A percentile compares a stretch with the other conserved stretches of the same genome.
phyloP scores from a whole-genome alignment of 2,888 invertebrate species.

The Hyles lineata region DNA sequence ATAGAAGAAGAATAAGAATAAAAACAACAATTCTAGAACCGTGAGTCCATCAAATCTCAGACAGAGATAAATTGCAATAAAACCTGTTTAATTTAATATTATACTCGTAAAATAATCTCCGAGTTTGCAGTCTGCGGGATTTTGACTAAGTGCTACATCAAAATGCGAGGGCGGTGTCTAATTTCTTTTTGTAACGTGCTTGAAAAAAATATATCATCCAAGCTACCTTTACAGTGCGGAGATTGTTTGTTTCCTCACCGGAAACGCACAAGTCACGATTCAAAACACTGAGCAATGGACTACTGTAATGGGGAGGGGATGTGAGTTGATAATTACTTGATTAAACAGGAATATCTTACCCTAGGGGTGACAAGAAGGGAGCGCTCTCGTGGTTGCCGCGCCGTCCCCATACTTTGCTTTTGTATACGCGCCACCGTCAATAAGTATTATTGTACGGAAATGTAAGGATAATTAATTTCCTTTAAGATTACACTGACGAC shows the following conservation, averaged over 20 bases:
- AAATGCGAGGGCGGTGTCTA: background rate
- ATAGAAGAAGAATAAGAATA: background rate
- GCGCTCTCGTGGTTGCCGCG: background rate
- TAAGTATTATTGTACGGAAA: conserved; percentile 15
- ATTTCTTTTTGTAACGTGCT: background rate
- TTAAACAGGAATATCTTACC: conserved; percentile 24
- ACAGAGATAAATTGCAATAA: conserved; percentile 11
- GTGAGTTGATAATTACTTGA: conserved; percentile 26
- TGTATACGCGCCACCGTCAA: background rate
- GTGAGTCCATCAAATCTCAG: background rate
- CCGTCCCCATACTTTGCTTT: conserved; percentile 9
- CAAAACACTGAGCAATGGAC: conserved; percentile 4
- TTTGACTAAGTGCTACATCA: background rate
- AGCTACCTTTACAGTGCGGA: background rate
- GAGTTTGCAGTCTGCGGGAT: conserved; percentile 20
- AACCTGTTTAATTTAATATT: conserved; percentile 6
- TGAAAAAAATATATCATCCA: background rate
- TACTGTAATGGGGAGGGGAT: conserved; percentile 9
- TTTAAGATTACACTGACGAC: background rate
- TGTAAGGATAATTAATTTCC: conserved; percentile 9
- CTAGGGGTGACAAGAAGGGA: conserved; percentile 21
- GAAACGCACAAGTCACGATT: background rate
- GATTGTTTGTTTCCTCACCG: background rate
- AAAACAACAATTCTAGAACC: background rate
- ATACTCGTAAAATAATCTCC: background rate